phyloP scores from a whole-genome alignment of 1,140 invertebrate genomes.

The Philopotamus ludificatus region DNA sequence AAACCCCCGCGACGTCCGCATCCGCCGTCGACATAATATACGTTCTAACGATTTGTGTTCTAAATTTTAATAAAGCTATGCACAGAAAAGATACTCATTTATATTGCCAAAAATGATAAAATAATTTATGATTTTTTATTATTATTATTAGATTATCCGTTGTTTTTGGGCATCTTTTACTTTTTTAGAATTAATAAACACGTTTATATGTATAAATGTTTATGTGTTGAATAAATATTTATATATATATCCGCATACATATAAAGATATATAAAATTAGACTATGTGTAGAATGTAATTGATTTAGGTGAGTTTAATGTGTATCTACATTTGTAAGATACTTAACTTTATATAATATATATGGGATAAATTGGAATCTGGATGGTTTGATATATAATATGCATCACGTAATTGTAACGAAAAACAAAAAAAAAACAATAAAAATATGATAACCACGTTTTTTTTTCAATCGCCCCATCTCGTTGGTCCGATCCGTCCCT shows the following conservation, averaged over 20 bases:
- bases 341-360: constrained; percentile 41
- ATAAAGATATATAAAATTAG: constrained; percentile 28
- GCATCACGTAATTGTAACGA: constrained; percentile 42
- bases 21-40: constrained; percentile 3
- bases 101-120: constrained; percentile 43
- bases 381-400: constrained; percentile 42
- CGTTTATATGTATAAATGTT: constrained; percentile 14
- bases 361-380: constrained; percentile 42
- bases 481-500: not conserved
- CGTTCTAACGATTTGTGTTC: constrained; percentile 40
- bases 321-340: constrained; percentile 42
- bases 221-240: constrained; percentile 11
- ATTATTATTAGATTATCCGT: constrained; percentile 39
- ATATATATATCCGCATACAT: constrained; percentile 6
- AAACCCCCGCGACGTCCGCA: no score
- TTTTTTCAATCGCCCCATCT: constrained; percentile 11
- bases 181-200: constrained; percentile 39
- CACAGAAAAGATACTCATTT: constrained; percentile 43
- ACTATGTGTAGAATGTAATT: constrained; percentile 41
- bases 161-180: constrained; percentile 43
- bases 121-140: constrained; percentile 29
- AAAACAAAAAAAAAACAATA: constrained; percentile 43
- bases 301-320: constrained; percentile 40
- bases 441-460: constrained; percentile 41
- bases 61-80: constrained; percentile 42